These are phyloP conservation scores for Tethea ocularis DNA, from an alignment of 2,888 invertebrate genomes.

Conservation along the genomic window DNA sequence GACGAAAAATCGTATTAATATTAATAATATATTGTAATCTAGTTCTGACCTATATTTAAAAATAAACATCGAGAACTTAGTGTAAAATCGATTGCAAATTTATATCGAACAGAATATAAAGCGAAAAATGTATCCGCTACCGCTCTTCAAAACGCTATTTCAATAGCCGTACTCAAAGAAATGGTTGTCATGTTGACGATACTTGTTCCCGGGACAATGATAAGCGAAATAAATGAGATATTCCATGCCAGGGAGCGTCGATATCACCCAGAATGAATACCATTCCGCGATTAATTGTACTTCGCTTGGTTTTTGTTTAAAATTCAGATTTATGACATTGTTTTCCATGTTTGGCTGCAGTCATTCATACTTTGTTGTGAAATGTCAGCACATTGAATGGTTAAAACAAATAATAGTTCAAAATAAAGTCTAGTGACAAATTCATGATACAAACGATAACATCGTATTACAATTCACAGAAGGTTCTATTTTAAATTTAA, in stretches of 20 bases:
- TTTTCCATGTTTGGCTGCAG: background rate
- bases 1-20: too few species aligned
- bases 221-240: conserved; percentile 72
- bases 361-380: background rate
- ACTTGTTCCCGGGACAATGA: conserved; percentile 62
- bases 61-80: too few species aligned
- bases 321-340: background rate
- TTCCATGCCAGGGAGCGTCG: conserved; percentile 51
- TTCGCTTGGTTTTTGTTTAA: background rate
- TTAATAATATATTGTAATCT: too few species aligned
- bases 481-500: too few species aligned
- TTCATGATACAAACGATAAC: too few species aligned
- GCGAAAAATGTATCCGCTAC: background rate
- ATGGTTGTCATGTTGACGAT: conserved; percentile 62
- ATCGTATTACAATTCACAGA: too few species aligned
- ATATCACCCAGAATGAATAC: conserved; percentile 35
- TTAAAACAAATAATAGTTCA: background rate
- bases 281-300: background rate
- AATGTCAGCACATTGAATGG: background rate
- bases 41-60: too few species aligned
- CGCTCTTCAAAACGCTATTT: conserved; percentile 19
- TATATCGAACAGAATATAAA: too few species aligned
- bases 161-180: conserved; percentile 48
- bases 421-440: too few species aligned
- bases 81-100: too few species aligned